Conservation (phyloP, 2,113 vertebrate species). For the Callipepla californica region DNA sequence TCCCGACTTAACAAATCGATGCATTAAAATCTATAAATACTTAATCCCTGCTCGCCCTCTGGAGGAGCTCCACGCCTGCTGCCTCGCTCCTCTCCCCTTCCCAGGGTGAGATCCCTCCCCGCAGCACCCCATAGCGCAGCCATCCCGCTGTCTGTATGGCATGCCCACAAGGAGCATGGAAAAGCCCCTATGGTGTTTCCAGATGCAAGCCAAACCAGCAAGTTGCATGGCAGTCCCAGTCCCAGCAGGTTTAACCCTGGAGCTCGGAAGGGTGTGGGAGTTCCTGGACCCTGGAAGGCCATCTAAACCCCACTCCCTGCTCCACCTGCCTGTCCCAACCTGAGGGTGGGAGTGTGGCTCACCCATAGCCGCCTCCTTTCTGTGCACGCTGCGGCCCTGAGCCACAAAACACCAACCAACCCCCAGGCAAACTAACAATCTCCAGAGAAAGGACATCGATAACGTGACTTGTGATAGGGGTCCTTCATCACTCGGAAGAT, state of each 20-base stretch:
- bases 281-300: too few relatives aligned
- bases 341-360: background rate
- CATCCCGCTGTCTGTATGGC: slow-evolving; percentile 23
- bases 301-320: too few relatives aligned
- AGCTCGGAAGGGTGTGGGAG: background rate
- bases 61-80: slow-evolving; percentile 29
- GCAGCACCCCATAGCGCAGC: slow-evolving; percentile 53
- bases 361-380: accelerated
- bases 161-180: background rate
- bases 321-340: too few relatives aligned
- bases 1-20: slow-evolving; percentile 71
- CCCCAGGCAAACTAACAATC: background rate
- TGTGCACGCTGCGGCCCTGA: background rate
- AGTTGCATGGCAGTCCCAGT: background rate
- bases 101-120: background rate
- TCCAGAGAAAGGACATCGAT: background rate
- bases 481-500: background rate
- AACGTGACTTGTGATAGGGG: background rate
- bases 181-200: background rate
- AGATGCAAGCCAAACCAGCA: background rate
- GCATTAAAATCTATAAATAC: slow-evolving; percentile 80
- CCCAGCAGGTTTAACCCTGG: background rate
- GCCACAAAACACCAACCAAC: background rate
- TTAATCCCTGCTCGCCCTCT: slow-evolving; percentile 67
- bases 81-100: background rate